Base-by-base conservation (phyloP, 2,113 vertebrate species). In the Malurus melanocephalus region DNA sequence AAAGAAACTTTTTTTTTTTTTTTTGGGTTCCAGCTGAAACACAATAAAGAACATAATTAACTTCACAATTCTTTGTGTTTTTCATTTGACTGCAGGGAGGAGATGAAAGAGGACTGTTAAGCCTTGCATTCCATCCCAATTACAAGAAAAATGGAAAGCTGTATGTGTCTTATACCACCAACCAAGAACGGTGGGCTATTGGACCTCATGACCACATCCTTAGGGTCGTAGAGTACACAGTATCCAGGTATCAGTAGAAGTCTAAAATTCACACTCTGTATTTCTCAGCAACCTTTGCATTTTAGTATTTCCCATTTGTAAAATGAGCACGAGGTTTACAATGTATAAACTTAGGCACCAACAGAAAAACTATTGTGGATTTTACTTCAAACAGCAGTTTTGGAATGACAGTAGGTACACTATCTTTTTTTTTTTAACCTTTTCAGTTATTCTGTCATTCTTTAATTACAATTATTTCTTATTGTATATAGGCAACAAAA, bases 111-210 rank as follows among this genome's bases (percentile, higher is more conserved):
- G 99, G 99, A 95, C 98, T 99, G 97, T 97, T 99, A 98, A 99
- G 99, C 98, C 98, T 99, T 97, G 98, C 98, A 99, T 99, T 99
- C 98, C 99, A 99, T 97, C 99, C 99, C 98, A 99, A 98, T 98
- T 99, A 99, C 97, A 99, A 99, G 98, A 99, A 99, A 98, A 99
- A 99, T 98, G 99, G 99, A 98, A 99, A 99, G 97, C 98, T 99
- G 89, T 99, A 99, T 96, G 97, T 99, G 97, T 99, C 99, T 97
- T 99, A 99, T 96, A 99, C 99, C 97, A 99, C 99, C 98, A 99
- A 99, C 98, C 99, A 99, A 96, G 99, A 99, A 84, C 98, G 99
- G 93, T 99, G 99, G 99, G 98, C 99, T 82, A 99, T 99, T 35
- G 99, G 99, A 96, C 99, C 99, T 93, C 99, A 99, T 88, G 99